phyloP scores from a whole-genome alignment of 2,888 invertebrate genomes.

The Congeria kusceri region DNA sequence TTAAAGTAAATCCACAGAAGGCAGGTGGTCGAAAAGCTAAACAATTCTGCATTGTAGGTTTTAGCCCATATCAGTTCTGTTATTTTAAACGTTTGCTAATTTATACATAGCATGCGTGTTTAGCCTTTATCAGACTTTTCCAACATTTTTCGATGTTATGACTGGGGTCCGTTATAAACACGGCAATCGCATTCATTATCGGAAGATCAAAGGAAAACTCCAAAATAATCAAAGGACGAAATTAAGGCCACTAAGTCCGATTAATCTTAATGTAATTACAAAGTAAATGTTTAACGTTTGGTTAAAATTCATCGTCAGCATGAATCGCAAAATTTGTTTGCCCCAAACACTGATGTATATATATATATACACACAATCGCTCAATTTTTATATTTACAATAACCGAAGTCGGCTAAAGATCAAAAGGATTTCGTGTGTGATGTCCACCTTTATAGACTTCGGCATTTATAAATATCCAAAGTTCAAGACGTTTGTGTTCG shows the following conservation, averaged over 20 bases:
- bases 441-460: background rate
- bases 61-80: constrained; percentile 14
- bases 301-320: constrained; percentile 3
- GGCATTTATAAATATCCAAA: background rate
- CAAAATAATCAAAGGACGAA: constrained; percentile 45
- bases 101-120: constrained; percentile 19
- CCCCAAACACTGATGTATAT: constrained; percentile 4
- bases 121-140: constrained; percentile 24
- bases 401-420: constrained; percentile 1
- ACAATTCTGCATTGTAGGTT: constrained; percentile 36
- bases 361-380: constrained; percentile 2
- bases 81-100: constrained; percentile 33
- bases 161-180: constrained; percentile 38
- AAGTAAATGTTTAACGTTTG: constrained; percentile 11
- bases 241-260: constrained; percentile 34
- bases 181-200: constrained; percentile 44
- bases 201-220: constrained; percentile 48
- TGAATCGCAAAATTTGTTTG: constrained; percentile 3
- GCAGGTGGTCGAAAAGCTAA: constrained; percentile 33
- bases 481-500: constrained; percentile 2
- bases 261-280: constrained; percentile 41
- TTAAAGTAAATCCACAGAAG: background rate
- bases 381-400: constrained; percentile 10
- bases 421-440: background rate
- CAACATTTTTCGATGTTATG: constrained; percentile 21